A percentile compares a stretch with the other conserved stretches of the same genome.
These are phyloP conservation scores for Mythimna lalbum DNA, from an alignment of 2,888 invertebrate species.

Conservation along the genomic window DNA sequence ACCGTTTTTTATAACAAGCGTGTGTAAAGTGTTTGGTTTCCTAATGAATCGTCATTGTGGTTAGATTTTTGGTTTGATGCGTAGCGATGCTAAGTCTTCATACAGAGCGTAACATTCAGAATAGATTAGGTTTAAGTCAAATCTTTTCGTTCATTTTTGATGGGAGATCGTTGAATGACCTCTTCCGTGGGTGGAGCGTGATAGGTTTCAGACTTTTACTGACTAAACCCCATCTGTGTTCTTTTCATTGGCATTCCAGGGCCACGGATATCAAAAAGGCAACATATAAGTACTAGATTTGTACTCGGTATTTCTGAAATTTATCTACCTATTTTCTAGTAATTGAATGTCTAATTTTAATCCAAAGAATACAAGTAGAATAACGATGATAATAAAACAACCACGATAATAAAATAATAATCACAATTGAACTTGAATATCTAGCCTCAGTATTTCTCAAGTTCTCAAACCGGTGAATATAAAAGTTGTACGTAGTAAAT, in stretches of 20 bases:
- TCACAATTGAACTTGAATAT: constrained; percentile 16
- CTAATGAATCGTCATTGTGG: constrained; percentile 13
- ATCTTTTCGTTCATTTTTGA: neutral
- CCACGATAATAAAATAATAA: neutral
- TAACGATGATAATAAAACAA: neutral
- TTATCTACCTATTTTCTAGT: neutral
- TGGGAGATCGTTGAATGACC: no score
- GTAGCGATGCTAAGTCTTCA: neutral
- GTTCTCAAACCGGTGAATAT: constrained; percentile 25
- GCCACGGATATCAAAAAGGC: no score
- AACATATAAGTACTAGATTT: neutral
- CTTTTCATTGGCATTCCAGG: no score
- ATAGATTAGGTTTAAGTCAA: neutral
- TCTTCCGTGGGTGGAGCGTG: no score
- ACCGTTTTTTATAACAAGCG: constrained; percentile 13
- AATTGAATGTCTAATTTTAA: neutral
- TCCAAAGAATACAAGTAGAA: neutral
- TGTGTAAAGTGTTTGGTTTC: constrained; percentile 24
- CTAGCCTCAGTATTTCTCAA: neutral
- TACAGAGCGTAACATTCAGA: neutral
- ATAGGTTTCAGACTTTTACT: no score
- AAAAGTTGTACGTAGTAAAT: constrained; percentile 1
- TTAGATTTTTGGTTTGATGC: neutral
- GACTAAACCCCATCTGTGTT: no score
- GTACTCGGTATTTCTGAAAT: neutral